Conservation (phyloP, 2,888 invertebrate species). For the Gymnocheta viridis region DNA sequence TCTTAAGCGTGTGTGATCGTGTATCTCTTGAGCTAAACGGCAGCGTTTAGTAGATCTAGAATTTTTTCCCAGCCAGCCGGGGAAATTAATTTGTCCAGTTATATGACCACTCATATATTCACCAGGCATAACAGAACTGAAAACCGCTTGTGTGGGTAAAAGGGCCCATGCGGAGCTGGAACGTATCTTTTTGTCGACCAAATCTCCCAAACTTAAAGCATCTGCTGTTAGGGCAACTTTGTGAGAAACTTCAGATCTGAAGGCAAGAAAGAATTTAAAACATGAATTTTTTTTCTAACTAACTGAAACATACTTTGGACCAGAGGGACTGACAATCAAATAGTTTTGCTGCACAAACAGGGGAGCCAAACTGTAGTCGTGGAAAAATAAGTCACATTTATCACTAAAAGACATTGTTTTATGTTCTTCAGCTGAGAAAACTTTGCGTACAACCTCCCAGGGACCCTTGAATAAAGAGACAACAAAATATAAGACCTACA, state of each 20-base stretch:
- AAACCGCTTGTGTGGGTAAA: constrained; percentile 93
- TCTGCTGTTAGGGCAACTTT: constrained; percentile 92
- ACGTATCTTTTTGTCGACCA: constrained; percentile 92
- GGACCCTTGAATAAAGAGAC: constrained; percentile 86
- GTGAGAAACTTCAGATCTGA: constrained; percentile 84
- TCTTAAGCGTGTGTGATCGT: constrained; percentile 92
- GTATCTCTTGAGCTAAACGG: constrained; percentile 91
- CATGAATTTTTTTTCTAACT: background rate
- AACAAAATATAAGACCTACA: background rate
- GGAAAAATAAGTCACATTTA: constrained; percentile 95
- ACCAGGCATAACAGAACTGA: constrained; percentile 95
- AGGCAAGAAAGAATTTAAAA: background rate
- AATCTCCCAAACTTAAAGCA: constrained; percentile 92
- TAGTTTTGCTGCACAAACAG: constrained; percentile 99
- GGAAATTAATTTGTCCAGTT: constrained; percentile 92
- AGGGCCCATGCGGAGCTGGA: constrained; percentile 92
- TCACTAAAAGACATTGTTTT: constrained; percentile 90
- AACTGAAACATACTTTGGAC: constrained; percentile 84
- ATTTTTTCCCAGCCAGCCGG: constrained; percentile 97
- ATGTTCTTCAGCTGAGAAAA: constrained; percentile 91
- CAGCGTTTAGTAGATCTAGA: constrained; percentile 92
- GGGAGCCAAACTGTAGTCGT: constrained; percentile 97
- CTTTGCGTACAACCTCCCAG: constrained; percentile 95
- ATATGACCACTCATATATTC: constrained; percentile 91
- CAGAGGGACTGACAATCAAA: constrained; percentile 89